phyloP scores from a whole-genome alignment of 2,888 invertebrate genomes.

The Helleia helle region DNA sequence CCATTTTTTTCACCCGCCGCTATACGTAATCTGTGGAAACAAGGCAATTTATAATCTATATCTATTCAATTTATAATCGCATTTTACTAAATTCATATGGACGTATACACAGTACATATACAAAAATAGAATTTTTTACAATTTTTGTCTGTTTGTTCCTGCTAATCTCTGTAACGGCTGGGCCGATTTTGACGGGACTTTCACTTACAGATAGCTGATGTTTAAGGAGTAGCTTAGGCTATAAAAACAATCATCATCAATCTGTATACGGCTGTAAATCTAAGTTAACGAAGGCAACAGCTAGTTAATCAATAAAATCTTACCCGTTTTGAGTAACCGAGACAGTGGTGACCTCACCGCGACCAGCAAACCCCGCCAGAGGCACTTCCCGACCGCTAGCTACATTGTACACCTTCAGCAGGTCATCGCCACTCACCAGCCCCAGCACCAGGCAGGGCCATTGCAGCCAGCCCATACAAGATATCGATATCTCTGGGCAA shows the following conservation, averaged over 20 bases:
- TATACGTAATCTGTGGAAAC: constrained; percentile 34
- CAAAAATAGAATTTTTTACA: too few species aligned
- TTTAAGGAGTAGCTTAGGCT: too few species aligned
- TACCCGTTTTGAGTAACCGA: constrained; percentile 41
- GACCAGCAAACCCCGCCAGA: constrained; percentile 32
- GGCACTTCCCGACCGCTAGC: constrained; percentile 32
- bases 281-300: not conserved
- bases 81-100: too few species aligned
- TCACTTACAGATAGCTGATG: too few species aligned
- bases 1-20: constrained; percentile 42
- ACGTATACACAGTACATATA: too few species aligned
- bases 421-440: constrained; percentile 23
- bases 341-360: constrained; percentile 30
- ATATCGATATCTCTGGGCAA: constrained; percentile 35
- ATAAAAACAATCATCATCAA: too few species aligned
- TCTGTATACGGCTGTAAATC: too few species aligned
- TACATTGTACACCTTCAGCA: constrained; percentile 35
- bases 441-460: constrained; percentile 39
- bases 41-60: not conserved
- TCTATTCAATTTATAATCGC: not conserved
- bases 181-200: too few species aligned
- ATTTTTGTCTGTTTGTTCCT: too few species aligned
- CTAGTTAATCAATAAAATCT: too few species aligned
- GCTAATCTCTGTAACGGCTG: too few species aligned
- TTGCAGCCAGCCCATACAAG: constrained; percentile 45